A percentile compares a stretch with the other conserved stretches of the same genome.
phyloP scores from a whole-genome alignment of 2,113 vertebrate genomes.

The Chloroceryle aenea region DNA sequence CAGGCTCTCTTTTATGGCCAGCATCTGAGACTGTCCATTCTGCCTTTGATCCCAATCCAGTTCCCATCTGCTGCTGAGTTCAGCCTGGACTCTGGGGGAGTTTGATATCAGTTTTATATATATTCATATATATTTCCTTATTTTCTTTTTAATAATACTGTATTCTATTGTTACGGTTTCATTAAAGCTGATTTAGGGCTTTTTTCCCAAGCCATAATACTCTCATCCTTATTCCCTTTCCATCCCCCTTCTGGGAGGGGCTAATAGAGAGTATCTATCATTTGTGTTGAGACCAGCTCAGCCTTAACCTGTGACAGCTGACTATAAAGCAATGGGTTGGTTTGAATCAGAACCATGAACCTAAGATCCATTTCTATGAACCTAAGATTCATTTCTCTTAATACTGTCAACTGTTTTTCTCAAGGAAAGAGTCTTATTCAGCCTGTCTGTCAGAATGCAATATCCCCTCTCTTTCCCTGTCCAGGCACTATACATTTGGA shows the following conservation, averaged over 20 bases:
- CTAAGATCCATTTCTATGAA: fast-evolving
- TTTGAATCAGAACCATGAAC: neutral
- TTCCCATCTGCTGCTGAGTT: too few species aligned
- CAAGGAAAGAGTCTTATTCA: neutral
- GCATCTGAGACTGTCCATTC: too few species aligned
- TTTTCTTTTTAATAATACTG: neutral
- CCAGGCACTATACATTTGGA: neutral
- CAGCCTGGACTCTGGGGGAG: too few species aligned
- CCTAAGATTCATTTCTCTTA: neutral
- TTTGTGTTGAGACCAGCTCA: neutral
- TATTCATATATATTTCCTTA: neutral
- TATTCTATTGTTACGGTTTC: neutral
- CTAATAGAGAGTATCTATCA: too few species aligned
- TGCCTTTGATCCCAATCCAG: too few species aligned
- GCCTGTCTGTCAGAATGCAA: neutral
- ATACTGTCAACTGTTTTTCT: neutral
- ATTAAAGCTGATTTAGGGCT: too few species aligned
- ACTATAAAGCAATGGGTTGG: neutral
- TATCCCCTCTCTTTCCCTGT: neutral
- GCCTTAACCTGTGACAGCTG: neutral
- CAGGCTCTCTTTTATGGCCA: too few species aligned
- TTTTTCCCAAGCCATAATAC: neutral
- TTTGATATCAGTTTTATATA: neutral
- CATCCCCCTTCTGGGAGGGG: neutral
- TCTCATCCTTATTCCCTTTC: neutral